A percentile compares a stretch with the other conserved stretches of the same genome.
phyloP scores from a whole-genome alignment of 2,113 vertebrate species.

The Rhea pennata region DNA sequence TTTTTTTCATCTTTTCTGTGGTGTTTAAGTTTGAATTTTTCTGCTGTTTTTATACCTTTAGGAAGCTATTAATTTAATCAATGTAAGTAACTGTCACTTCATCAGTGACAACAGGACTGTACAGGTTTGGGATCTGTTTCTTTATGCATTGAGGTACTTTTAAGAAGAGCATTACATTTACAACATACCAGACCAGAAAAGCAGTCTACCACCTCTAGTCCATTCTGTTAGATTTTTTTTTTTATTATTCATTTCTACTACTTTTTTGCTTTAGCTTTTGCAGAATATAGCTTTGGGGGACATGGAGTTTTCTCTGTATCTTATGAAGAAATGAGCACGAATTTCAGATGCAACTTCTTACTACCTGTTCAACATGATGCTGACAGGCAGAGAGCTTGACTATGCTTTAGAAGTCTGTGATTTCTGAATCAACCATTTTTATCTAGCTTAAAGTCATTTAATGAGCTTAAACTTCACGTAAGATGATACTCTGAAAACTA shows the following conservation, averaged over 20 bases:
- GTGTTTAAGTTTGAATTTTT: not conserved
- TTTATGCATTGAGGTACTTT: not conserved
- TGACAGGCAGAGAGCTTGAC: not conserved
- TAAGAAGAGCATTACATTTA: not conserved
- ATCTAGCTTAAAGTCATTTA: not conserved
- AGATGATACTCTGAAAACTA: not conserved
- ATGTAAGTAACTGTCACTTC: not conserved
- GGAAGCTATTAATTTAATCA: not conserved
- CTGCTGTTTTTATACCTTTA: not conserved
- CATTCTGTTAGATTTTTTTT: not conserved
- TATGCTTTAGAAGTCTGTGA: not conserved
- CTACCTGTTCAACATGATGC: constrained; percentile 1
- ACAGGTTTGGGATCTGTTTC: not conserved
- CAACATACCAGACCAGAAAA: not conserved
- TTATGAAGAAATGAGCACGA: constrained; percentile 24
- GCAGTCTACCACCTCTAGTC: not conserved
- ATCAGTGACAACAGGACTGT: not conserved
- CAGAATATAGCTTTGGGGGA: not conserved
- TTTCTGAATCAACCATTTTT: constrained; percentile 48
- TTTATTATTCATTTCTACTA: not conserved
- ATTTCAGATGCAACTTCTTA: constrained; percentile 1
- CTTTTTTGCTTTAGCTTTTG: not conserved
- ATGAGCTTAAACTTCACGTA: not conserved
- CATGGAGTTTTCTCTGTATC: not conserved
- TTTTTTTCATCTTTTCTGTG: not conserved